A percentile compares a stretch with the other conserved stretches of the same genome.
Conservation (phyloP, 2,888 invertebrate species). For the Phyllotreta striolata region DNA sequence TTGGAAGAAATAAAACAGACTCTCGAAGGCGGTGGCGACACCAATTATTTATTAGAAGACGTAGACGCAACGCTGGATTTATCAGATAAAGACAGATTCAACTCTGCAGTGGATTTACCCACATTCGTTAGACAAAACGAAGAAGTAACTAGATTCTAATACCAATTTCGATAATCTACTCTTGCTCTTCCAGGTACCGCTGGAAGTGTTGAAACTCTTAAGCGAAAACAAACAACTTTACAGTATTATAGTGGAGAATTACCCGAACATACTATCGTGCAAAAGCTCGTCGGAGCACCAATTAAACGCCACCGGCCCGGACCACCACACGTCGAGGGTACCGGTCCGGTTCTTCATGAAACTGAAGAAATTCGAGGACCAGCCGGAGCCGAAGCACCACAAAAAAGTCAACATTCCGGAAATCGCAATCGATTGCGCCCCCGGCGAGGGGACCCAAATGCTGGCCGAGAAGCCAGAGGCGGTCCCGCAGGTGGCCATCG, state of each 20-base stretch:
- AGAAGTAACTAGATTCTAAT: slow-evolving; percentile 67
- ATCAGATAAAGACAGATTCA: slow-evolving; percentile 63
- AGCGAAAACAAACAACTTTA: slow-evolving; percentile 72
- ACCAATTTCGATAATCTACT: background rate
- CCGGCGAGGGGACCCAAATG: slow-evolving; percentile 38
- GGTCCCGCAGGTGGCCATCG: background rate
- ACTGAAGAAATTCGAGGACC: slow-evolving; percentile 56
- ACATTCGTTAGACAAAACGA: slow-evolving; percentile 76
- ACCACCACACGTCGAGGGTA: slow-evolving; percentile 56
- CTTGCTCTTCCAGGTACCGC: slow-evolving; percentile 64
- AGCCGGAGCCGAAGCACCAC: slow-evolving; percentile 58
- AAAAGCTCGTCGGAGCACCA: slow-evolving; percentile 72
- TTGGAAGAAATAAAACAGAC: slow-evolving; percentile 72
- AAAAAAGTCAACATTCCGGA: slow-evolving; percentile 1
- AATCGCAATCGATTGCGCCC: background rate
- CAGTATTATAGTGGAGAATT: slow-evolving; percentile 75
- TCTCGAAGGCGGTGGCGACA: slow-evolving; percentile 74
- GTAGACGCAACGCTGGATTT: slow-evolving; percentile 32
- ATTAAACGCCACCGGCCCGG: slow-evolving; percentile 61
- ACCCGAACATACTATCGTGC: slow-evolving; percentile 71
- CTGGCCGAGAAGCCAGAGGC: slow-evolving; percentile 30
- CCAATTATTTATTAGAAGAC: slow-evolving; percentile 68
- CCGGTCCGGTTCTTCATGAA: slow-evolving; percentile 72
- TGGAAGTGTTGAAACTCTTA: slow-evolving; percentile 70
- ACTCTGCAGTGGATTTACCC: slow-evolving; percentile 77